phyloP scores from a whole-genome alignment of 2,888 invertebrate genomes.

The Anthophora plumipes region DNA sequence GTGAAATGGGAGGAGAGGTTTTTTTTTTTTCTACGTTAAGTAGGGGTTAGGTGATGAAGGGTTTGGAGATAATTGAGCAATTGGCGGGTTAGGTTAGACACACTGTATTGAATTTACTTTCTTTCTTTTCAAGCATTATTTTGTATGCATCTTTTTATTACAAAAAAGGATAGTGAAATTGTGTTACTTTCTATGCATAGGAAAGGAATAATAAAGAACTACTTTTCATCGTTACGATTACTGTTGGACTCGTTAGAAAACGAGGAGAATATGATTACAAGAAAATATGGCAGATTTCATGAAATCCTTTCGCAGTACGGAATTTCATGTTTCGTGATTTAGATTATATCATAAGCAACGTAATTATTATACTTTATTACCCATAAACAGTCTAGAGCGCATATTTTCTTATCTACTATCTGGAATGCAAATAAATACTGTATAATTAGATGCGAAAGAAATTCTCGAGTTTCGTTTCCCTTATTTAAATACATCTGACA shows the following conservation, averaged over 20 bases:
- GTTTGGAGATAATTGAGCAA: neutral
- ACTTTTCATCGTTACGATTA: too few species aligned
- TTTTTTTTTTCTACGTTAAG: too few species aligned
- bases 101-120: too few species aligned
- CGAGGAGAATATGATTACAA: too few species aligned
- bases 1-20: neutral
- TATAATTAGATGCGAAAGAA: too few species aligned
- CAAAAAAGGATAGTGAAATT: too few species aligned
- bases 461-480: neutral
- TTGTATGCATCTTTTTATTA: too few species aligned
- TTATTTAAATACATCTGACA: neutral
- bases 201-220: too few species aligned
- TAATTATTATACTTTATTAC: conserved; percentile 7
- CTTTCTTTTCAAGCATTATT: too few species aligned
- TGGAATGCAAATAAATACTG: too few species aligned
- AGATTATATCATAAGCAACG: neutral
- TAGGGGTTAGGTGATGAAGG: neutral
- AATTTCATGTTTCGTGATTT: neutral
- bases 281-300: neutral
- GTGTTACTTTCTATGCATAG: too few species aligned
- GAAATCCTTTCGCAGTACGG: neutral
- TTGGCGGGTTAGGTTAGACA: neutral
- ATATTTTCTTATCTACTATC: neutral
- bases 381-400: neutral
- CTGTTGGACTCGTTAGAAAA: neutral